Base-by-base conservation (phyloP, 2,888 invertebrate genomes). In the Oithona nana region DNA sequence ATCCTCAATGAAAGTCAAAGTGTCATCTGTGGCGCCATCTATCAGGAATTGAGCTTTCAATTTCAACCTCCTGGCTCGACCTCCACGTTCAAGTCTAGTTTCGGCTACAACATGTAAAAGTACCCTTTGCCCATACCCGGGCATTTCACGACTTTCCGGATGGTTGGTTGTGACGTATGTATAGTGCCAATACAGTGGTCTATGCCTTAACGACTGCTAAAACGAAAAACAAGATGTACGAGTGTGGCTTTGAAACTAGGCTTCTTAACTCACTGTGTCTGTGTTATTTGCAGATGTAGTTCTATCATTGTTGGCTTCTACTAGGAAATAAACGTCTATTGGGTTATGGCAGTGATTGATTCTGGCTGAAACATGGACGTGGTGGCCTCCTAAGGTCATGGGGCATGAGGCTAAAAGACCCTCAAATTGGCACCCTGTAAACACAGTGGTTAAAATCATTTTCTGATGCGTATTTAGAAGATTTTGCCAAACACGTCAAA, bases 321-420 rank as follows among this genome's bases (percentile, higher is more conserved):
- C 28, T 1, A 57, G 57, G 28, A 57, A 57, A n/a, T 26, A 57
- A 2, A 57, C 28, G 6, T 57, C 57, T 1, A 52, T 2, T 11
- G 57, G 57, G 28, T n/a, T n/a, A 20, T 57, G 57, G 4, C 57
- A 57, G 6, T 57, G 2, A 28, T 57, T 57, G 3, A 57, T 57
- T 29, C 57, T 26, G 28, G 57, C 57, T 24, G 57, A 57, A n/a
- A 57, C 28, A n/a, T 57, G 57, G 2, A 57, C 28, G n/a, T 24
- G 57, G 28, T 26, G 24, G n/a, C 57, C 57, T 1, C 3, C 28
- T n/a, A 57, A 2, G 2, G n/a, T 4, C 28, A 26, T 57, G 26
- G 24, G 57, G 28, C 57, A 57, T 13, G 57, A 57, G 30, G 57
- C 57, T 28, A 57, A n/a, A 1, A 57, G 26, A 2, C 57, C 57